phyloP scores from a whole-genome alignment of 2,888 invertebrate species.

The Maniola hyperantus region DNA sequence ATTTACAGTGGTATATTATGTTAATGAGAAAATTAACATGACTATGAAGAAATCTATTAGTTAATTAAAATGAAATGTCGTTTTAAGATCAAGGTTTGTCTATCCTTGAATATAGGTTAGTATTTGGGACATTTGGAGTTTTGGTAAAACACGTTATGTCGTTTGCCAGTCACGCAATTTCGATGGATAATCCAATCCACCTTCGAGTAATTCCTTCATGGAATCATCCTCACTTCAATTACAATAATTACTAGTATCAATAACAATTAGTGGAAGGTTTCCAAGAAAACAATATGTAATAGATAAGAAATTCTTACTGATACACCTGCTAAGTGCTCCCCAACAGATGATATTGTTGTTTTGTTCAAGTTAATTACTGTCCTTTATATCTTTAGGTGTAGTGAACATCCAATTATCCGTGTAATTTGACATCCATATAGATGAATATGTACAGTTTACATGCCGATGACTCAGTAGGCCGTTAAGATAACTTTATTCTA shows the following conservation, averaged over 20 bases:
- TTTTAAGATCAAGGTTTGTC: not conserved
- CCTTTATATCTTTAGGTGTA: constrained; percentile 6
- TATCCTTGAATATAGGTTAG: not conserved
- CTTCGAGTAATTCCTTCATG: not conserved
- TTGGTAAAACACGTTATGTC: not conserved
- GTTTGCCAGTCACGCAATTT: not conserved
- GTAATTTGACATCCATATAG: not conserved
- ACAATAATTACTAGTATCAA: not conserved
- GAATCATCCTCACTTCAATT: constrained; percentile 2
- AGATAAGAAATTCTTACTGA: not conserved
- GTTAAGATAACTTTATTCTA: constrained; percentile 5
- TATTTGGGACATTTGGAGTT: not conserved
- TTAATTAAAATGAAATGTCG: not conserved
- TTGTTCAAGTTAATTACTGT: constrained; percentile 7
- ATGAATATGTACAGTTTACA: not conserved
- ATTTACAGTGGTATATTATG: not conserved
- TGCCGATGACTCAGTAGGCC: not conserved
- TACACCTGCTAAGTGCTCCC: not conserved
- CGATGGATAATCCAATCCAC: not conserved
- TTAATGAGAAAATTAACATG: not conserved
- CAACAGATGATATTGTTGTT: not conserved
- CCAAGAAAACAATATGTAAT: not conserved
- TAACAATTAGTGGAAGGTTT: constrained; percentile 4
- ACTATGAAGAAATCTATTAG: not conserved
- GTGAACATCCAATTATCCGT: not conserved